Percentiles rank a stretch among this genome's conserved stretches.
Conservation (phyloP, 1,140 invertebrate species). For the Pantala flavescens region DNA sequence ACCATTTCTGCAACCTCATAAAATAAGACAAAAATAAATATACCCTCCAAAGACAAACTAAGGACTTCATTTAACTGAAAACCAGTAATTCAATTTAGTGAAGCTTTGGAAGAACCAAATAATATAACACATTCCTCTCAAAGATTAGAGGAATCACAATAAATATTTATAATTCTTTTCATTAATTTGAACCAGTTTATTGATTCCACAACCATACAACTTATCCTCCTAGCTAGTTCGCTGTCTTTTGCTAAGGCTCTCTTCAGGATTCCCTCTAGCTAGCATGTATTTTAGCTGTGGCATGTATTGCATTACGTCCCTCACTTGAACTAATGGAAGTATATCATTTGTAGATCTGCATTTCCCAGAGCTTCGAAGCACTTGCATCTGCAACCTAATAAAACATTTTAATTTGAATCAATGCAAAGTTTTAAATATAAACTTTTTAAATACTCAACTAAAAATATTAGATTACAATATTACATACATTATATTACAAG, state of each 20-base stretch:
- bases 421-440: neutral
- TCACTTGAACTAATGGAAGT: slow-evolving; percentile 62
- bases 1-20: neutral
- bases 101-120: neutral
- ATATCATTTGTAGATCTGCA: slow-evolving; percentile 50
- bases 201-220: neutral
- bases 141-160: neutral
- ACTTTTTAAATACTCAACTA: too few species aligned
- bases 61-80: slow-evolving; percentile 1
- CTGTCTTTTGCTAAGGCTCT: slow-evolving; percentile 7
- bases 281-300: slow-evolving; percentile 77
- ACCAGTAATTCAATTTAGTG: neutral
- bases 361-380: slow-evolving; percentile 60
- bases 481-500: too few species aligned
- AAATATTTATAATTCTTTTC: neutral
- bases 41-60: neutral
- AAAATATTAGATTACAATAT: too few species aligned
- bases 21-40: slow-evolving; percentile 5
- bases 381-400: slow-evolving; percentile 59
- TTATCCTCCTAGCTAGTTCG: neutral
- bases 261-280: slow-evolving; percentile 28
- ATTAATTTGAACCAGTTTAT: neutral
- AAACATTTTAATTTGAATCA: slow-evolving; percentile 16
- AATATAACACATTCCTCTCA: neutral
- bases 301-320: slow-evolving; percentile 71